Base-by-base conservation (phyloP, 2,113 vertebrate species). In the Phoxinus phoxinus region DNA sequence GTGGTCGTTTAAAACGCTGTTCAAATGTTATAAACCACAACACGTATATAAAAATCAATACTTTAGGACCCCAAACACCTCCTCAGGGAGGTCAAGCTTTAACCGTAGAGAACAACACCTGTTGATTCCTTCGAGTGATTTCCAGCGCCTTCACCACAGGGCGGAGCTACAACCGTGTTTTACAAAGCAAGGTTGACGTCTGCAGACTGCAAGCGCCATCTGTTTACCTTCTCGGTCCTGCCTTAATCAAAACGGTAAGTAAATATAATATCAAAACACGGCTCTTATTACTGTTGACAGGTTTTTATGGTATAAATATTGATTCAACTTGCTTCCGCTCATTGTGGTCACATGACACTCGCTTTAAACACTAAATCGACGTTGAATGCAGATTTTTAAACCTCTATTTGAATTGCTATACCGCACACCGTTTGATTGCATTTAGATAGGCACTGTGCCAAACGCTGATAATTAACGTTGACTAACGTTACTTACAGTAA, bases 211-310 rank as follows among this genome's bases (percentile, higher is more conserved):
- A 79, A 73, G 65, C 89, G 86, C 93, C 93, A 93, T 92, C 92
- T 94, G 93, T 61, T 61, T 89, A 81, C 85, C 84, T 71, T 75
- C 15, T 84, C 87, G 77, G 90, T 83, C 86, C 88, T 87, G n/a
- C 73, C 91, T 90, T 91, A 92, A 69, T 82, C 48, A 88, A 93
- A 25, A 82, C 76, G 58, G 94, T 94, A 90, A 95, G 93, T 94
- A 87, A 67, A 73, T 44, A 27, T 21, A 17, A 27, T 10, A n/a
- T 3, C 46, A n/a, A 17, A 23, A 69, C 1, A 13, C 9, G 1
- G 19, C 59, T 48, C 35, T 27, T 25, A 11, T 30, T 65, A 79
- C 6, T 67, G 17, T 51, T 35, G 41, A 46, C 37, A 63, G 59
- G 58, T 37, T 56, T 79, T 79, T 53, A 53, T 32, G 25, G n/a